Evolutionary conservation across 2,113 vertebrate genomes (phyloP), one percentile per base, ranked within the genome.

Genomic region (Himantopus leucocephalus): DNA sequence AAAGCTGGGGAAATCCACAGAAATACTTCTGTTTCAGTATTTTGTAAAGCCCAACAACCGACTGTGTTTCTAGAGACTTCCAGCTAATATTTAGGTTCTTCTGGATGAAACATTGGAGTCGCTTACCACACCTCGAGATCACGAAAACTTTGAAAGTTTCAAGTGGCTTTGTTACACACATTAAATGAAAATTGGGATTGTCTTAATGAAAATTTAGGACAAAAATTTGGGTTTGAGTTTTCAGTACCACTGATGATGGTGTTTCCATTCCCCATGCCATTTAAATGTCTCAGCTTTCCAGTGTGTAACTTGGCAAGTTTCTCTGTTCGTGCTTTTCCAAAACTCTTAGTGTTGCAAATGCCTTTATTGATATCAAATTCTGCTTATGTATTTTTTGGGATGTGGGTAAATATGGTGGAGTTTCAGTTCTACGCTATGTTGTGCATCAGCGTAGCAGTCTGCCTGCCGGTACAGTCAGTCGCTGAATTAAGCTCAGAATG

Each of bases 381-480:
- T 35, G 78, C 7, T 45, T 43, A 12, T 8, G 0, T 35, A 9
- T 32, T 41, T 45, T 55, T 88, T 9, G 23, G 59, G 39, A 20
- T 35, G 47, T 53, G 37, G 12, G 18, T 70, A 53, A 71, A 27
- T 35, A 8, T 2, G 23, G 35, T 29, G 50, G 48, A 26, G 24
- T 47, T 34, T 34, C 29, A 58, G 37, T n/a, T 14, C 52, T 39
- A 2, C 1, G 2, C 10, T 13, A 6, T 4, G 4, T 23, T 21
- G 22, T 13, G 35, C 23, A 4, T 63, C 24, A 37, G 29, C 9
- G 1, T 19, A 56, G 67, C 35, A 41, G 66, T 32, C 17, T 45
- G 2, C 41, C 34, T 53, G 29, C 48, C 56, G 7, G 20, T 19
- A 3, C 45, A n/a, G 3, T 5, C 43, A 37, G 45, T 27, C 37